phyloP scores from a whole-genome alignment of 2,797 vertebrate species.

The Psittacula derbiana region DNA sequence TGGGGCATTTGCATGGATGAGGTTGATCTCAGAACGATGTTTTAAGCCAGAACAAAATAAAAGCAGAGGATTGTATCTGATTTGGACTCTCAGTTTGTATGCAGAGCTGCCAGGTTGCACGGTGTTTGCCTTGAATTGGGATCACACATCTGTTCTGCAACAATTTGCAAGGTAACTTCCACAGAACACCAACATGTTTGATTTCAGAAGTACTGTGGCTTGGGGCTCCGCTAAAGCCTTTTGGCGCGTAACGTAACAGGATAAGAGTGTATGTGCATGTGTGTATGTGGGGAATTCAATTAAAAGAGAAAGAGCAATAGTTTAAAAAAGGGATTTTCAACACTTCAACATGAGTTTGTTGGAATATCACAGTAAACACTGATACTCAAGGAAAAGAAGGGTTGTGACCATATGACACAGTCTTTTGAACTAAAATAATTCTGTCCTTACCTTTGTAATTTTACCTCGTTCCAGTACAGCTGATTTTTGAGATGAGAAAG shows the following conservation, averaged over 20 bases:
- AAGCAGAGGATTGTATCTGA: not conserved
- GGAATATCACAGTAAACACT: not conserved
- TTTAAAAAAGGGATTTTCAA: not conserved
- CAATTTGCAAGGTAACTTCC: not conserved
- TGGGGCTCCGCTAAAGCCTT: not conserved
- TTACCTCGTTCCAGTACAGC: not conserved
- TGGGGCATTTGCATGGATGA: not conserved
- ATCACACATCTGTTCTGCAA: not conserved
- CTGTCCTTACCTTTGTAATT: not conserved
- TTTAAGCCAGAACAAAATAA: constrained; percentile 1
- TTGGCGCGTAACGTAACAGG: not conserved
- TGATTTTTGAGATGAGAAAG: not conserved
- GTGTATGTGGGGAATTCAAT: not conserved
- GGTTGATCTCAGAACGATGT: not conserved
- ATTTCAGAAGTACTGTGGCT: not conserved
- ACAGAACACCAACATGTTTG: not conserved
- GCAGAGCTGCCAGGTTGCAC: not conserved
- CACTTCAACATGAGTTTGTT: not conserved
- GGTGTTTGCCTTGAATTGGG: not conserved
- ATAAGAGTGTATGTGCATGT: not conserved
- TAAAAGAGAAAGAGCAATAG: not conserved
- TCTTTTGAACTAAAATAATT: not conserved
- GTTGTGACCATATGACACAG: not conserved
- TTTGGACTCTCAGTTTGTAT: not conserved
- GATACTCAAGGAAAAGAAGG: not conserved